Base-by-base conservation (phyloP, 2,797 vertebrate genomes). In the Adelosebastes latens region DNA sequence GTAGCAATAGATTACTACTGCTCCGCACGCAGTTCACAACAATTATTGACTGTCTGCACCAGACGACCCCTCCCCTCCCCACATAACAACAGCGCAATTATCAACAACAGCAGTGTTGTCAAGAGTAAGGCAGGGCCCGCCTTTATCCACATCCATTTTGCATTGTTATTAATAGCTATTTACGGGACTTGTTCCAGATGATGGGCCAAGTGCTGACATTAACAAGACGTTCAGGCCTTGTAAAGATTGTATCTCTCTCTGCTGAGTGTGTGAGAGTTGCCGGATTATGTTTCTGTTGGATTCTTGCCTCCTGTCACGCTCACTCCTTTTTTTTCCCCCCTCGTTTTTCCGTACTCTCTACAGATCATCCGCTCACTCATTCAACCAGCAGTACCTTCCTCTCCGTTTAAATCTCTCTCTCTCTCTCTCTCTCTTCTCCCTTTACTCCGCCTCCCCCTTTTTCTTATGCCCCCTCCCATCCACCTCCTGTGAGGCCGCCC, bases 401-500 rank as follows among this genome's bases (percentile, higher is more conserved):
- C 75, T 85, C 87, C 42, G 64, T 85, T 92, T 79, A 84, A 90
- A 88, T 49, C 6, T 75, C 66, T 61, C 66, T 80, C 79, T 75
- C 65, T 69, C 32, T 27, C 1, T 76, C 65, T 60, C 65, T 79
- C 78, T 75, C 66, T 70, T 59, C 65, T 81, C 72, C 74, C 55
- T 66, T 86, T 69, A 58, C 77, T 82, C 87, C 65, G 18, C 81
- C 68, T 29, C 77, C 77, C 71, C 68, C 70, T 36, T 6, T 24
- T 29, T 36, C 8, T 62, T 16, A 42, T 49, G 61, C 56, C 75
- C 71, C 88, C 58, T 72, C 84, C 79, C 67, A 73, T 88, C 90
- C 81, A 69, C 93, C 92, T 90, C 91, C 93, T 93, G 92, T 94
- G 93, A 95, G 94, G 91, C 92, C 79, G 89, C 92, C 93, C 93